Conservation (phyloP, 2,888 invertebrate species). For the Leptura quadrifasciata region DNA sequence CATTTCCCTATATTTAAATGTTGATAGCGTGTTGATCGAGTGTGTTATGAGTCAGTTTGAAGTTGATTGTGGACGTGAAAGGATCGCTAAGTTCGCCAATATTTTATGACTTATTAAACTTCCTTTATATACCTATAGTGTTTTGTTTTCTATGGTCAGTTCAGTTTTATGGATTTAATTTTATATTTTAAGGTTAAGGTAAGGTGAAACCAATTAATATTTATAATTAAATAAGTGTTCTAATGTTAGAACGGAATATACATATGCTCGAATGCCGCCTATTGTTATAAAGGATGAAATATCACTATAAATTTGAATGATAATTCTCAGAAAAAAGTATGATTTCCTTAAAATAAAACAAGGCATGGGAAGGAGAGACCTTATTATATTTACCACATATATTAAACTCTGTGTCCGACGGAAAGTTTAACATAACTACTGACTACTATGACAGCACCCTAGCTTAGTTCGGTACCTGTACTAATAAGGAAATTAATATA, state of each 20-base stretch:
- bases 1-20: conserved; percentile 61
- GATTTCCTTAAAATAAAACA: background rate
- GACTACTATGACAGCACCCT: background rate
- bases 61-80: conserved; percentile 61
- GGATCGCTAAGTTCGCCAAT: conserved; percentile 43
- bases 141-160: conserved; percentile 15
- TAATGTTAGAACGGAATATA: too few relatives aligned
- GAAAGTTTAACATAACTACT: conserved; percentile 2
- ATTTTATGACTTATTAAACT: conserved; percentile 18
- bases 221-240: background rate
- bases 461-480: background rate
- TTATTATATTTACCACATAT: background rate
- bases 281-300: too few relatives aligned
- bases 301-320: too few relatives aligned
- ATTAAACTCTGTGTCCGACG: background rate
- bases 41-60: conserved; percentile 66
- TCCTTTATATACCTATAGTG: conserved; percentile 21
- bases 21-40: conserved; percentile 68
- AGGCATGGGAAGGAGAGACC: background rate
- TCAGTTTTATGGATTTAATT: conserved; percentile 26
- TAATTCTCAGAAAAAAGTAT: too few relatives aligned
- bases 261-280: too few relatives aligned
- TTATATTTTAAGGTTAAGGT: conserved; percentile 19
- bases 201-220: conserved; percentile 6
- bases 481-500: too few relatives aligned